A percentile compares a stretch with the other conserved stretches of the same genome.
phyloP scores from a whole-genome alignment of 2,113 vertebrate species.

The Protobothrops mucrosquamatus region DNA sequence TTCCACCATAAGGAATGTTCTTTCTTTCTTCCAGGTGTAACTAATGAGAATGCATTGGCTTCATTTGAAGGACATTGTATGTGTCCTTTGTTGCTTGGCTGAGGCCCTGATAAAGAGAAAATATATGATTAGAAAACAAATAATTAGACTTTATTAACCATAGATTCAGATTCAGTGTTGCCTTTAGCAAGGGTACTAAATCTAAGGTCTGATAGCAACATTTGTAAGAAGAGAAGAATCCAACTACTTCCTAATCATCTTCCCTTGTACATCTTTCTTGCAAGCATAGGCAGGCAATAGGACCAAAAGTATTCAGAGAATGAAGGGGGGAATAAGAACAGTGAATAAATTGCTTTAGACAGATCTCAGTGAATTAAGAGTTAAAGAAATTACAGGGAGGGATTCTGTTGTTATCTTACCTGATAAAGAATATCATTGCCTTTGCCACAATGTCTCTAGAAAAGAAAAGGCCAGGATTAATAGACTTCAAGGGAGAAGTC shows the following conservation, averaged over 20 bases:
- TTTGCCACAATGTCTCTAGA: conserved; percentile 73
- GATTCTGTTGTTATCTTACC: conserved; percentile 58
- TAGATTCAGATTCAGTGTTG: background rate
- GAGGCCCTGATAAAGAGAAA: conserved; percentile 76
- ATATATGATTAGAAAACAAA: background rate
- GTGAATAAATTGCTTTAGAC: background rate
- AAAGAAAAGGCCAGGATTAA: background rate
- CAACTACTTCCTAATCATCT: background rate
- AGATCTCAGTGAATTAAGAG: background rate
- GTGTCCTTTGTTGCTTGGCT: conserved; percentile 84
- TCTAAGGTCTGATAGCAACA: background rate
- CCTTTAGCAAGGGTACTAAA: background rate
- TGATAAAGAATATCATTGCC: conserved; percentile 75
- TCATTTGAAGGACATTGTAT: conserved; percentile 86
- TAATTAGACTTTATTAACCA: background rate
- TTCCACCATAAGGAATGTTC: background rate
- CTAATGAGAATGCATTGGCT: conserved; percentile 71
- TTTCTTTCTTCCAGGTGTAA: background rate
- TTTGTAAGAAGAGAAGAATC: background rate
- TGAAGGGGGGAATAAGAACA: background rate
- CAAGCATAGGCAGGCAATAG: background rate
- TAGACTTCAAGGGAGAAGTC: background rate
- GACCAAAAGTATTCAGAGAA: background rate
- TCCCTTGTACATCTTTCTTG: background rate
- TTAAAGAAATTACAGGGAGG: background rate